Conservation (phyloP, 37 sponge, comb jelly and placozoan genomes). For the Halisarca cf. caerulea region DNA sequence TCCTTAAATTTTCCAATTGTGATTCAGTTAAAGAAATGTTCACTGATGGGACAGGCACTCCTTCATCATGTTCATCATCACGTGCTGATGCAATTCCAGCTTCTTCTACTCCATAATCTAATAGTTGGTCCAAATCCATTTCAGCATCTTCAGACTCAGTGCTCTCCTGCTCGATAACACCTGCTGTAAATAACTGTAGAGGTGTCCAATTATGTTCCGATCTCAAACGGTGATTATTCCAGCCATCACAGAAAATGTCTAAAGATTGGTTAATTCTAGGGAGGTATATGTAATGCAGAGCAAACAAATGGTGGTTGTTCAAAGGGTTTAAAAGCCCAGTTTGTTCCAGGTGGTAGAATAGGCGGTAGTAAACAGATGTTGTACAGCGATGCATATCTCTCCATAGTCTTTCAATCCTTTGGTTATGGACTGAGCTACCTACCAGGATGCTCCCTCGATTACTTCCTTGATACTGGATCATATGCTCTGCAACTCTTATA, state of each 20-base stretch:
- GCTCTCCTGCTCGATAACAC: too few relatives aligned
- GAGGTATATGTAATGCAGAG: background rate
- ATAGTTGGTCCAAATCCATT: too few relatives aligned
- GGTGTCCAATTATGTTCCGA: background rate
- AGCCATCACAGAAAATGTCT: background rate
- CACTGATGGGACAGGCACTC: too few relatives aligned
- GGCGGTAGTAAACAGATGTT: constrained; percentile 21
- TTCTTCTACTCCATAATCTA: too few relatives aligned
- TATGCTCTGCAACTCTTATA: too few relatives aligned
- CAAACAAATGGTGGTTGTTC: background rate
- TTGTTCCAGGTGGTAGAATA: constrained; percentile 29
- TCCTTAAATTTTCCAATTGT: too few relatives aligned
- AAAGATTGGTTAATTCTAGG: background rate
- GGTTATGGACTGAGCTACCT: constrained; percentile 57
- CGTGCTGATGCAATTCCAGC: too few relatives aligned
- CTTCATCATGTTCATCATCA: too few relatives aligned
- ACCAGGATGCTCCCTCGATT: constrained; percentile 48
- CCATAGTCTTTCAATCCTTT: constrained; percentile 53
- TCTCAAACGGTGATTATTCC: constrained; percentile 3
- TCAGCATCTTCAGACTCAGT: too few relatives aligned
- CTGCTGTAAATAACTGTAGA: background rate
- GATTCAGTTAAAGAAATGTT: too few relatives aligned
- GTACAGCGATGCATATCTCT: constrained; percentile 34
- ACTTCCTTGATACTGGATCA: too few relatives aligned
- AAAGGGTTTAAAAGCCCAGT: background rate